Evolutionary conservation across 2,888 invertebrate species (phyloP).

Genomic region (Fabriciana adippe): DNA sequence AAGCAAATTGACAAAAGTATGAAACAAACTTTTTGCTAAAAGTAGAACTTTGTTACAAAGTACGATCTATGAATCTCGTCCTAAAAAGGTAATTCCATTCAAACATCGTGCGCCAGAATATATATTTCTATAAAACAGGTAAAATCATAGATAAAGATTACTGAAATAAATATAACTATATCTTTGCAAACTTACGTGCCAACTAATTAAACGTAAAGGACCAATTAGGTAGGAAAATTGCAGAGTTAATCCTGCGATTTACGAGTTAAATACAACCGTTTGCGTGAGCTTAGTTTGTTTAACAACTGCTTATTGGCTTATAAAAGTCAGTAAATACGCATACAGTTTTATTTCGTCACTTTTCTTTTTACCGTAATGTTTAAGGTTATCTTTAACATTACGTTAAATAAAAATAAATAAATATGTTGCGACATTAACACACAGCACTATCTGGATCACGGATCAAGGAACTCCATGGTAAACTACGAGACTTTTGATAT

Average conservation of each 20-base stretch:
- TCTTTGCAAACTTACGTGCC: conserved; percentile 19
- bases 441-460: no score
- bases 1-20: no score
- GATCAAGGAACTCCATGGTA: no score
- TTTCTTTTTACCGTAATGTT: background rate
- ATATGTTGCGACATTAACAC: no score
- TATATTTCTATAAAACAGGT: background rate
- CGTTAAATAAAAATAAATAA: no score
- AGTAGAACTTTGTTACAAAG: no score
- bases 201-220: conserved; percentile 27
- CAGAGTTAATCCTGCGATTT: conserved; percentile 28
- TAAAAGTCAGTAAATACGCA: conserved; percentile 23
- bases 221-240: conserved; percentile 32
- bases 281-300: conserved; percentile 31
- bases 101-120: no score
- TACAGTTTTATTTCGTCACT: background rate
- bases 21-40: no score
- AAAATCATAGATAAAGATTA: conserved; percentile 3
- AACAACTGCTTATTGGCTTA: conserved; percentile 30
- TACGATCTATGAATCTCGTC: no score
- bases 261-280: conserved; percentile 32
- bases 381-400: no score
- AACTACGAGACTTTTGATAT: no score
- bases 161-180: conserved; percentile 11
- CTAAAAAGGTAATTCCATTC: no score